Percentiles rank a stretch among this genome's conserved stretches.
phyloP scores from a whole-genome alignment of 2,113 vertebrate genomes.

The Notothenia coriiceps region DNA sequence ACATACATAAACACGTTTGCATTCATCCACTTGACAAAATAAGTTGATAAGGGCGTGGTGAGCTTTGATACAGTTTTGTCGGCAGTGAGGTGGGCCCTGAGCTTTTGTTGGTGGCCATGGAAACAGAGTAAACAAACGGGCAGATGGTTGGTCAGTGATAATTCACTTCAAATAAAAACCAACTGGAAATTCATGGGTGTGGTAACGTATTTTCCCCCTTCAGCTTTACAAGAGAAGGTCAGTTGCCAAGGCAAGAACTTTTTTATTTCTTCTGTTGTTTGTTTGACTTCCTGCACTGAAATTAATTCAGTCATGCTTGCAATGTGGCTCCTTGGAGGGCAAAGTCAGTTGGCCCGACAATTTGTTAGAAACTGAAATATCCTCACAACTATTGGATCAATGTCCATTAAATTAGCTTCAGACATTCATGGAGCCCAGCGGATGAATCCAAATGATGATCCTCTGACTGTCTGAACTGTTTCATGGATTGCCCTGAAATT shows the following conservation, averaged over 20 bases:
- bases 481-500: not conserved
- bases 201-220: slow-evolving; percentile 22
- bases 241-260: no score
- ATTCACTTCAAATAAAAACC: slow-evolving; percentile 63
- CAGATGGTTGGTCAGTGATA: slow-evolving; percentile 68
- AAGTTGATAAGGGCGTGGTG: slow-evolving; percentile 47
- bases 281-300: no score
- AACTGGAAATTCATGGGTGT: slow-evolving; percentile 65
- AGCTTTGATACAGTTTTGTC: slow-evolving; percentile 42
- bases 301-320: not conserved
- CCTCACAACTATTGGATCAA: not conserved
- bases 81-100: slow-evolving; percentile 46
- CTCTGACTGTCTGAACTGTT: not conserved
- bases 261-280: no score
- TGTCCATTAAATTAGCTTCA: not conserved
- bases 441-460: not conserved
- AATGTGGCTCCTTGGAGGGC: no score
- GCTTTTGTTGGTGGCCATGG: slow-evolving; percentile 66
- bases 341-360: not conserved
- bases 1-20: slow-evolving; percentile 7
- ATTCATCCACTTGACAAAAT: slow-evolving; percentile 32
- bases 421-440: not conserved
- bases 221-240: not conserved
- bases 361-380: not conserved
- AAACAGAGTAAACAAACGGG: slow-evolving; percentile 64